These are phyloP conservation scores for Jacana jacana DNA, from an alignment of 2,113 vertebrate species.

Conservation along the genomic window DNA sequence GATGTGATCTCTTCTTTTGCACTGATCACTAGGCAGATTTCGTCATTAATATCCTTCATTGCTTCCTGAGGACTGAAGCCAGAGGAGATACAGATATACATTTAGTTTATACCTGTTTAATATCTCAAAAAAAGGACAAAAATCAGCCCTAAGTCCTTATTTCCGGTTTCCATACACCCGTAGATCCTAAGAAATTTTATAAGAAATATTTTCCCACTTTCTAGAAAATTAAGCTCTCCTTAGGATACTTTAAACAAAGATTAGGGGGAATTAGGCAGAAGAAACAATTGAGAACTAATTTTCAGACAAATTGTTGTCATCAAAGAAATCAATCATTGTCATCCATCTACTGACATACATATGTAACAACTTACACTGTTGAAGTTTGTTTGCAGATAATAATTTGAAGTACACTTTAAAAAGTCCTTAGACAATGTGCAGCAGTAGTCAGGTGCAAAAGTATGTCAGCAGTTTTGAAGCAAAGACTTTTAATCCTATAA, in stretches of 20 bases:
- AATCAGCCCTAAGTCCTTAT: neutral
- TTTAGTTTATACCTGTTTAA: neutral
- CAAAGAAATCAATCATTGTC: neutral
- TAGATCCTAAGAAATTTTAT: neutral
- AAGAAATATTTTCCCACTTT: neutral
- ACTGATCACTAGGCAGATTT: neutral
- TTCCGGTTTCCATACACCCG: neutral
- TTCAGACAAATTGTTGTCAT: neutral
- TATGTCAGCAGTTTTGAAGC: neutral
- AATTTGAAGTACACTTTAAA: neutral
- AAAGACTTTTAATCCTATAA: neutral
- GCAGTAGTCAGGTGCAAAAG: neutral
- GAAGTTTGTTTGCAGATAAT: neutral
- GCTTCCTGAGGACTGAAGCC: neutral
- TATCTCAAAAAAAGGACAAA: neutral
- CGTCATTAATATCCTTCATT: neutral
- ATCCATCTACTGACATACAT: neutral
- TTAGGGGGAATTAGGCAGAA: neutral
- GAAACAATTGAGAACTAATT: neutral
- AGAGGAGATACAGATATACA: neutral
- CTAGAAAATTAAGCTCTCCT: neutral
- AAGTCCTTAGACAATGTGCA: neutral
- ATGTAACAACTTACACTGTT: neutral
- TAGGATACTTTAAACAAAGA: neutral
- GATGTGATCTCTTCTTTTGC: neutral